Percentiles rank a stretch among this genome's conserved stretches.
phyloP scores from a whole-genome alignment of 2,888 invertebrate species.

The Phaedon cochleariae region DNA sequence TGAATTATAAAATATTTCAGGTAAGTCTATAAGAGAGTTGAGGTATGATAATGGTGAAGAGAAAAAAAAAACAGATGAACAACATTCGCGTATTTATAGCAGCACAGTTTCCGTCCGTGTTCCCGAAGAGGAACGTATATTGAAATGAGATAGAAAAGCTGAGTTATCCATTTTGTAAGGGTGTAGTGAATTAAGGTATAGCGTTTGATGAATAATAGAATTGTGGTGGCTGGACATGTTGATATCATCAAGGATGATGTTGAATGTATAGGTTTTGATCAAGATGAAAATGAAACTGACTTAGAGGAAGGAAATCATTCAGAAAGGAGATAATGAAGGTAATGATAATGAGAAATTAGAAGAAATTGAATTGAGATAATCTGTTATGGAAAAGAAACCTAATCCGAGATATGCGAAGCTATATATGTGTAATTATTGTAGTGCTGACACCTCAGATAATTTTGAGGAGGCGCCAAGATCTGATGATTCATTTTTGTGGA shows the following conservation, averaged over 20 bases:
- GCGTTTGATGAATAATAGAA: conserved; percentile 12
- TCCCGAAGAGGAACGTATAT: not conserved
- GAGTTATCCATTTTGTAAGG: not conserved
- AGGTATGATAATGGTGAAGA: conserved; percentile 16
- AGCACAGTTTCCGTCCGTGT: conserved; percentile 1
- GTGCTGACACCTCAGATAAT: too few species aligned
- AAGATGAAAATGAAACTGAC: not conserved
- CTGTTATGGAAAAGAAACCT: too few species aligned
- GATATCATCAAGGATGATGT: conserved; percentile 15
- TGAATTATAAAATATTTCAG: conserved; percentile 16
- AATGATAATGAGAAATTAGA: not conserved
- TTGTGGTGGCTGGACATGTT: conserved; percentile 5
- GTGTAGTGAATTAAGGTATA: not conserved
- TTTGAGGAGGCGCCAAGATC: too few species aligned
- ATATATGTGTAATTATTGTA: too few species aligned
- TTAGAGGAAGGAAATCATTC: too few species aligned
- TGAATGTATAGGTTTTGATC: not conserved
- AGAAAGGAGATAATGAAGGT: too few species aligned
- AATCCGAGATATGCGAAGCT: too few species aligned
- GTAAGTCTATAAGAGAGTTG: conserved; percentile 7
- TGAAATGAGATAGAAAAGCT: conserved; percentile 11
- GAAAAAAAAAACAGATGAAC: conserved; percentile 12
- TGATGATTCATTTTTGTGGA: not conserved
- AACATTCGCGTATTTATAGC: conserved; percentile 4
- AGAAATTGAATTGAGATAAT: not conserved